Percentiles rank a stretch among this genome's conserved stretches.
Conservation (phyloP, 2,797 vertebrate species). For the Myoxocephalus aenaeus region DNA sequence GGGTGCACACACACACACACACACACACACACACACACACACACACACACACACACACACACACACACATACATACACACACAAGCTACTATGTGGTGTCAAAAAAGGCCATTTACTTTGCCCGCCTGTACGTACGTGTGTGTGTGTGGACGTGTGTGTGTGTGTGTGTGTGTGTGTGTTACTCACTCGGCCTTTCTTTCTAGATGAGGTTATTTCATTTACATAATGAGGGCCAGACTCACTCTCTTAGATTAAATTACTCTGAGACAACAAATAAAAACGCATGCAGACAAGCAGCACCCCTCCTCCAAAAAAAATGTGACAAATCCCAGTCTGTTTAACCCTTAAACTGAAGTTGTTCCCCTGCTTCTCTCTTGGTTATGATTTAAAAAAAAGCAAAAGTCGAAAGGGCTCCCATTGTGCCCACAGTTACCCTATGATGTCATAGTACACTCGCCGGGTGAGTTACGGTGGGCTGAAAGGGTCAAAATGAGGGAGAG, state of each 20-base stretch:
- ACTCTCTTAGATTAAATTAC: slow-evolving; percentile 83
- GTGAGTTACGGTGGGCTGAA: slow-evolving; percentile 76
- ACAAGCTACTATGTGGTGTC: slow-evolving; percentile 44
- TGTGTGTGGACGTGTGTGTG: slow-evolving; percentile 19
- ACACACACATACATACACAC: slow-evolving; percentile 49
- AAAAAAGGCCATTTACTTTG: slow-evolving; percentile 61
- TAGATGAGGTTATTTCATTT: slow-evolving; percentile 82
- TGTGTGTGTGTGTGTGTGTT: slow-evolving; percentile 39
- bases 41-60: slow-evolving; percentile 40
- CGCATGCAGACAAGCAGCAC: slow-evolving; percentile 54
- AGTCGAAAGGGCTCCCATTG: slow-evolving; percentile 40
- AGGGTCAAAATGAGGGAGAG: slow-evolving; percentile 72
- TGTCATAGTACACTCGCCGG: slow-evolving; percentile 66
- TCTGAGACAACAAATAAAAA: slow-evolving; percentile 81
- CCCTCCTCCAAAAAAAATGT: slow-evolving; percentile 50
- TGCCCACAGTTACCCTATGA: slow-evolving; percentile 65
- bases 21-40: no score
- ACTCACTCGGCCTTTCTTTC: slow-evolving; percentile 71
- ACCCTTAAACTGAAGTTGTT: slow-evolving; percentile 30
- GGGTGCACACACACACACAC: not conserved
- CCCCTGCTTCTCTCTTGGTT: not conserved
- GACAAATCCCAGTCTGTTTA: slow-evolving; percentile 55
- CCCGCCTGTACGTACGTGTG: not conserved
- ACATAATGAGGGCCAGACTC: slow-evolving; percentile 82
- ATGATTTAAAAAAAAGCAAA: slow-evolving; percentile 37